Conservation (phyloP, 2,113 vertebrate genomes). For the Pseudopipra pipra region DNA sequence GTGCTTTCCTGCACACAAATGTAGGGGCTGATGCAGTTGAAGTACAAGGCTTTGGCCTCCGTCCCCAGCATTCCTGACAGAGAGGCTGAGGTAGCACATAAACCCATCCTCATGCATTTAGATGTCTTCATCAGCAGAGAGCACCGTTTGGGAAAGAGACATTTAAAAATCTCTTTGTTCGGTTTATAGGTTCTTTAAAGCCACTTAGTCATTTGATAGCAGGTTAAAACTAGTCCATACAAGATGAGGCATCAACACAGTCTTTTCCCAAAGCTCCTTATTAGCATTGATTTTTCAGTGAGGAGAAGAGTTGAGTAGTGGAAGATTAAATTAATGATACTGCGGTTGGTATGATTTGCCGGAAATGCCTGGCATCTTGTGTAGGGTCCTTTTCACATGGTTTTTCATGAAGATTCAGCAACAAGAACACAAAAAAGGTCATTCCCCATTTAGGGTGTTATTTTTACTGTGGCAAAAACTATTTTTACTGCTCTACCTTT, state of each 20-base stretch:
- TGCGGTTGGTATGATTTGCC: not conserved
- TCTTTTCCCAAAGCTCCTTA: slow-evolving; percentile 57
- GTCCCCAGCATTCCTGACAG: not conserved
- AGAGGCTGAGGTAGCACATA: slow-evolving; percentile 41
- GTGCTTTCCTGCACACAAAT: not conserved
- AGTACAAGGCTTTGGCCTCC: not conserved
- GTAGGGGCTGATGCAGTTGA: rapidly evolving
- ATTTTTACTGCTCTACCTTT: not conserved
- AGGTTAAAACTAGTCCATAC: slow-evolving; percentile 58
- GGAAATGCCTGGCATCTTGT: slow-evolving; percentile 21
- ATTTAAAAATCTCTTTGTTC: slow-evolving; percentile 52
- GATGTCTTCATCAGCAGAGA: slow-evolving; percentile 64
- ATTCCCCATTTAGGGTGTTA: not conserved
- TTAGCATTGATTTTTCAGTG: slow-evolving; percentile 67
- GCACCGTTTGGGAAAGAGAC: slow-evolving; percentile 19
- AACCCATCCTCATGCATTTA: slow-evolving; percentile 64
- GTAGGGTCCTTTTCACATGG: not conserved
- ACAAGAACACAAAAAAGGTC: not conserved
- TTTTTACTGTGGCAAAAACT: not conserved
- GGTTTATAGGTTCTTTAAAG: slow-evolving; percentile 61
- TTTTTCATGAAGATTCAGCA: not conserved
- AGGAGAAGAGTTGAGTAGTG: not conserved
- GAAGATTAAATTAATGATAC: slow-evolving; percentile 53
- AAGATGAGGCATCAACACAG: slow-evolving; percentile 37
- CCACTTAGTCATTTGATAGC: slow-evolving; percentile 58